Evolutionary conservation across 2,113 vertebrate species (phyloP).

Genomic region (Neopipo cinnamomea): DNA sequence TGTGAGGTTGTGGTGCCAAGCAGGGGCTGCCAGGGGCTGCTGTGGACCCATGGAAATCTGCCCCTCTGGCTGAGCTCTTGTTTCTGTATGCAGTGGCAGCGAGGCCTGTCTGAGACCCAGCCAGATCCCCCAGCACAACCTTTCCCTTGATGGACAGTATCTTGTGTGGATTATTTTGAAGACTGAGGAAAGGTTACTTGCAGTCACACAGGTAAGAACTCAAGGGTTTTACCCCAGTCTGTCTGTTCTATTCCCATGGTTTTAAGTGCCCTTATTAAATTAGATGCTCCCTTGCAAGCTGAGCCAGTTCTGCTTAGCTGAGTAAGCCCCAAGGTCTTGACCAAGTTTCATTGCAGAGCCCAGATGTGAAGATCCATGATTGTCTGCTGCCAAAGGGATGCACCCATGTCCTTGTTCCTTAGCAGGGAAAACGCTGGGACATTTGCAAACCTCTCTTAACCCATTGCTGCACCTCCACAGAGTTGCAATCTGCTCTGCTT

Average conservation of each 20-base stretch:
- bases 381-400: neutral
- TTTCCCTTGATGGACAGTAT: neutral
- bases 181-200: conserved; percentile 51
- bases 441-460: neutral
- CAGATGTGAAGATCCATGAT: neutral
- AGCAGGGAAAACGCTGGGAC: neutral
- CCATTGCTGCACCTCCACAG: neutral
- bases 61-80: neutral
- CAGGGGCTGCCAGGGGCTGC: neutral
- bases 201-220: neutral
- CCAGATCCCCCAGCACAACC: neutral
- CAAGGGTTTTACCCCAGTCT: neutral
- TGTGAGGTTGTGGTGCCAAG: neutral
- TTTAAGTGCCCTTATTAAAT: neutral
- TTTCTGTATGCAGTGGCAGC: neutral
- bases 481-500: neutral
- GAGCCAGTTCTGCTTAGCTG: neutral
- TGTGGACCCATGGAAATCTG: neutral
- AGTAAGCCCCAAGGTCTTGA: neutral
- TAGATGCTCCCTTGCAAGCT: neutral
- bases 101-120: neutral
- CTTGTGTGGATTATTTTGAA: neutral
- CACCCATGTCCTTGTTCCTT: neutral
- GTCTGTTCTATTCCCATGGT: neutral
- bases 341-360: neutral